Evolutionary conservation across 2,113 vertebrate genomes (phyloP).

Genomic region (Delphinapterus leucas): DNA sequence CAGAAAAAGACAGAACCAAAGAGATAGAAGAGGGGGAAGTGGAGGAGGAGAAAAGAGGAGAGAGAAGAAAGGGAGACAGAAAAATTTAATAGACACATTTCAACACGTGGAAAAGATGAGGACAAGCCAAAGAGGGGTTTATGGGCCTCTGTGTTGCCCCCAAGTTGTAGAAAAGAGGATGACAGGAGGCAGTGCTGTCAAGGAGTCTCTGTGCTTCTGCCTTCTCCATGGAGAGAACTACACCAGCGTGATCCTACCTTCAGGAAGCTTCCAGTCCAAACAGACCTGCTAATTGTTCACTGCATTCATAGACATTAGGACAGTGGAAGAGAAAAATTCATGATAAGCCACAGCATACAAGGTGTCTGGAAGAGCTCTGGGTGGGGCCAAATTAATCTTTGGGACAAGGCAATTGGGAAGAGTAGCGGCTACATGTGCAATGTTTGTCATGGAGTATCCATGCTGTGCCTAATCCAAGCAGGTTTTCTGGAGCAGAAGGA

Average conservation of each 20-base stretch:
- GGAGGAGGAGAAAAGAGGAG: not conserved
- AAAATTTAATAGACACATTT: not conserved
- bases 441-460: not conserved
- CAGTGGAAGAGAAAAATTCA: not conserved
- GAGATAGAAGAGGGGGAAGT: not conserved
- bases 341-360: not conserved
- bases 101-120: not conserved
- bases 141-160: not conserved
- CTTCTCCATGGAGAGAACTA: not conserved
- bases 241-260: not conserved
- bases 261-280: constrained; percentile 24
- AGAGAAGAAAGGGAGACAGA: not conserved
- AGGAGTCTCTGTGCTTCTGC: not conserved
- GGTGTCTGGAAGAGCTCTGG: not conserved
- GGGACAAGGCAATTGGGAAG: not conserved
- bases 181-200: not conserved
- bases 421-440: not conserved
- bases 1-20: not conserved
- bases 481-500: constrained; percentile 11
- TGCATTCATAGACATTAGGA: not conserved
- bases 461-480: not conserved
- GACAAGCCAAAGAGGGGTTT: not conserved
- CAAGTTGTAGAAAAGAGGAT: not conserved
- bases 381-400: not conserved
- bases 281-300: not conserved